These are phyloP conservation scores for Platycheirus albimanus DNA, from an alignment of 2,888 invertebrate species.

Conservation along the genomic window DNA sequence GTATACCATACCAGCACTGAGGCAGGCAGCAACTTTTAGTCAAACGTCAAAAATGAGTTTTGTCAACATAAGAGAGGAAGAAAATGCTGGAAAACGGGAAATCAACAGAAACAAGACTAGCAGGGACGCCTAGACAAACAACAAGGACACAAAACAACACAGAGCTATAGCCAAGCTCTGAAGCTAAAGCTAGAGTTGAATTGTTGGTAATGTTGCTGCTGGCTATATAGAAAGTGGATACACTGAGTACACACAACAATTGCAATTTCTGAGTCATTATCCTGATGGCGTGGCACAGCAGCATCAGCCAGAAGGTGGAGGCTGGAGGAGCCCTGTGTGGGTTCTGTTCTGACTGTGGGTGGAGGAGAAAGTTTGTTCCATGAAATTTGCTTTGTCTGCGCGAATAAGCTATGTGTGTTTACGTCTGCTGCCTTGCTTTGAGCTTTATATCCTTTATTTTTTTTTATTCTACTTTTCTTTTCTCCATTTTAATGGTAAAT, in stretches of 20 bases:
- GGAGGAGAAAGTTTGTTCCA: slow-evolving; percentile 55
- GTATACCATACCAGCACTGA: neutral
- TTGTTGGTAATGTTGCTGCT: neutral
- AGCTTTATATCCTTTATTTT: slow-evolving; percentile 40
- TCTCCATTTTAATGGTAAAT: slow-evolving; percentile 63
- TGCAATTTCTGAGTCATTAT: slow-evolving; percentile 73
- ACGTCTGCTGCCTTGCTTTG: slow-evolving; percentile 12
- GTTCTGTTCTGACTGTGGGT: neutral
- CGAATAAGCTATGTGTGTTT: slow-evolving; percentile 41
- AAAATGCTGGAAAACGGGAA: slow-evolving; percentile 24
- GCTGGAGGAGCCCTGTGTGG: neutral
- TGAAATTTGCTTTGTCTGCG: slow-evolving; percentile 51
- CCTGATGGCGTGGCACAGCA: slow-evolving; percentile 36
- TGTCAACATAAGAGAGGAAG: slow-evolving; percentile 62
- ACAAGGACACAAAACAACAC: slow-evolving; percentile 16
- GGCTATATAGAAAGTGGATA: slow-evolving; percentile 54
- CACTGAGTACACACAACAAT: slow-evolving; percentile 61
- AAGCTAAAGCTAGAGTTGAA: too few species aligned
- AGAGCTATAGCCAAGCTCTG: neutral
- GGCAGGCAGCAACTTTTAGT: slow-evolving; percentile 60
- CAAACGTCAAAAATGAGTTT: slow-evolving; percentile 72
- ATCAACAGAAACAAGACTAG: slow-evolving; percentile 45
- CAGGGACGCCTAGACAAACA: slow-evolving; percentile 39
- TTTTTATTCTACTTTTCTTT: slow-evolving; percentile 28
- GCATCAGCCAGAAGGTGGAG: slow-evolving; percentile 3